Percentiles rank a stretch among this genome's conserved stretches.
Conservation (phyloP, 2,113 vertebrate genomes). For the Stomatorhinus ivindoensis region DNA sequence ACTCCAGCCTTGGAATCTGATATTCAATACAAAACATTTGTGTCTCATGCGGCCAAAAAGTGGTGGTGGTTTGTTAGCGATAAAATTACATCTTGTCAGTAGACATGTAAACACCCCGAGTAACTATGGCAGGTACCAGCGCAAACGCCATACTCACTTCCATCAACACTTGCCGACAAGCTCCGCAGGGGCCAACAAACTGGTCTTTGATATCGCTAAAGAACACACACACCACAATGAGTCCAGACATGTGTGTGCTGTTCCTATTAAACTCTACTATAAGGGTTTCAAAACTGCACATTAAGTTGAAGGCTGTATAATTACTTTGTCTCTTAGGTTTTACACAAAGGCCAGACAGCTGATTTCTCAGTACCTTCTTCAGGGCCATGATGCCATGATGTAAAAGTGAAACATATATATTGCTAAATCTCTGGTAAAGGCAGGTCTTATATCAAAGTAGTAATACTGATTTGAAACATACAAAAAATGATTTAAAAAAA, state of each 20-base stretch:
- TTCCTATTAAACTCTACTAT: background rate
- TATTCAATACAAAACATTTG: background rate
- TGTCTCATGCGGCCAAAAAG: background rate
- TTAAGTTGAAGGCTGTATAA: background rate
- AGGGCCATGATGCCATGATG: background rate
- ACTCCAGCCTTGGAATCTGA: background rate
- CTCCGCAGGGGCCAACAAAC: constrained; percentile 77
- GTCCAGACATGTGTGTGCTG: background rate
- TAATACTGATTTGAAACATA: background rate
- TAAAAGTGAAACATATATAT: background rate
- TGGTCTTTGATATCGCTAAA: constrained; percentile 67
- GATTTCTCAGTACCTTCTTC: background rate
- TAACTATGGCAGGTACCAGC: background rate
- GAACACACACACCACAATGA: constrained; percentile 6
- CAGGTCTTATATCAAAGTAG: background rate
- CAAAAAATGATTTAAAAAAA: background rate
- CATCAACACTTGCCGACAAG: constrained; percentile 86
- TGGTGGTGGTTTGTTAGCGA: background rate
- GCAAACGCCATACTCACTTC: constrained; percentile 63
- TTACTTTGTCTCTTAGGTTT: background rate
- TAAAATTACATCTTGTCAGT: background rate
- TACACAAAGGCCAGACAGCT: background rate
- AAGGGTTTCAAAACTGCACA: background rate
- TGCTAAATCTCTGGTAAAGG: background rate
- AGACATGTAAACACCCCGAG: background rate